Percentiles rank a stretch among this genome's conserved stretches.
These are phyloP conservation scores for Euwallacea fornicatus DNA, from an alignment of 1,140 invertebrate genomes.

Conservation along the genomic window DNA sequence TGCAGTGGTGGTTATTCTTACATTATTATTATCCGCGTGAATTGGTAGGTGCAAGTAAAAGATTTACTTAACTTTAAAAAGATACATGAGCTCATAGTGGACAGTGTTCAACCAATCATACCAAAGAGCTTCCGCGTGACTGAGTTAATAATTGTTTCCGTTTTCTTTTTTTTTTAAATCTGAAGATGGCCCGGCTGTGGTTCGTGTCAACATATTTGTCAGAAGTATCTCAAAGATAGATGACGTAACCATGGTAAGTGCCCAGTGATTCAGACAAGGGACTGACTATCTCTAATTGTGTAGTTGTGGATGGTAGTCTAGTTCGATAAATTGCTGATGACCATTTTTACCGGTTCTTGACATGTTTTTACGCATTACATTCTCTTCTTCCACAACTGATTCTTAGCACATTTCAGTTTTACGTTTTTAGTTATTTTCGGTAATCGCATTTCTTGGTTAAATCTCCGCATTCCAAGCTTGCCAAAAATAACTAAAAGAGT, in stretches of 20 bases:
- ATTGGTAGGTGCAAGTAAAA: background rate
- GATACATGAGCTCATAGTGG: no score
- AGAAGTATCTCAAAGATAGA: constrained; percentile 98
- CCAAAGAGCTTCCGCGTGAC: constrained; percentile 17
- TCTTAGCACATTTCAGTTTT: constrained; percentile 33
- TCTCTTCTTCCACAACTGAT: constrained; percentile 36
- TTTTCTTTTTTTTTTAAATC: constrained; percentile 51
- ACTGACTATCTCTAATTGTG: constrained; percentile 47
- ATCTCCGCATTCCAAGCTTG: background rate
- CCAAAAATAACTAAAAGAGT: constrained; percentile 14
- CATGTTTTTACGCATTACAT: constrained; percentile 29
- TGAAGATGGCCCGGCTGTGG: constrained; percentile 86
- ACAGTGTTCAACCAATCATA: background rate
- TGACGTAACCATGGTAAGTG: constrained; percentile 97
- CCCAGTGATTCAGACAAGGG: constrained; percentile 50
- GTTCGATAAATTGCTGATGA: constrained; percentile 39
- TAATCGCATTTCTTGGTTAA: constrained; percentile 2
- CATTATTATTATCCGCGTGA: no score
- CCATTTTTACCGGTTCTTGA: constrained; percentile 26
- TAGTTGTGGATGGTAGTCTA: constrained; percentile 50
- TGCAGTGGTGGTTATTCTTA: no score
- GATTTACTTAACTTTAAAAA: no score
- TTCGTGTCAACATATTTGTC: constrained; percentile 95
- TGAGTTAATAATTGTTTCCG: constrained; percentile 44
- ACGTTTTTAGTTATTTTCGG: constrained; percentile 23